Conservation (phyloP, 2,888 invertebrate species). For the Xestobium rufovillosum region DNA sequence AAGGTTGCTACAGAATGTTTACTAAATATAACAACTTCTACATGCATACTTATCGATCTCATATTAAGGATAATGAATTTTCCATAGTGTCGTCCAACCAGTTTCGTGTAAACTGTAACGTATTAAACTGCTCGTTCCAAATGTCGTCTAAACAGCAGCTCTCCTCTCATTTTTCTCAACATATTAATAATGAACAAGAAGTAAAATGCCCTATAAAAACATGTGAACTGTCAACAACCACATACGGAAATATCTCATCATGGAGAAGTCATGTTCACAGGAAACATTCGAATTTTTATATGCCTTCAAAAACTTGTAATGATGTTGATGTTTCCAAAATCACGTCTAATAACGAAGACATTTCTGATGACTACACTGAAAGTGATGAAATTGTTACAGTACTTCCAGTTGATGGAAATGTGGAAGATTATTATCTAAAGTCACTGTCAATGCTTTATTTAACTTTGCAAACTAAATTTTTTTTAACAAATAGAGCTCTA, state of each 20-base stretch:
- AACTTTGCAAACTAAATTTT: constrained; percentile 4
- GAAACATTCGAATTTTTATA: background rate
- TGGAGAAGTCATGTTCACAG: background rate
- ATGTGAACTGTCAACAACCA: too few relatives aligned
- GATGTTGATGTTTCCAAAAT: background rate
- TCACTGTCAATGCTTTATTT: background rate
- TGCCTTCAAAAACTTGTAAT: background rate
- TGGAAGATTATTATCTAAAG: background rate
- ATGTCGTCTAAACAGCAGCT: background rate
- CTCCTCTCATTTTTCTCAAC: too few relatives aligned
- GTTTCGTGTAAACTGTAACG: constrained; percentile 3
- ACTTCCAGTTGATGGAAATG: background rate
- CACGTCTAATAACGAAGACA: background rate
- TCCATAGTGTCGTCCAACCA: background rate
- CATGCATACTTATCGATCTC: background rate
- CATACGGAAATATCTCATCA: too few relatives aligned
- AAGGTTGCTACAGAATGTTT: too few relatives aligned
- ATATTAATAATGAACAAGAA: too few relatives aligned
- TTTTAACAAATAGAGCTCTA: background rate
- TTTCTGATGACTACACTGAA: too few relatives aligned
- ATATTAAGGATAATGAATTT: background rate
- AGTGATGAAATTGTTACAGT: too few relatives aligned
- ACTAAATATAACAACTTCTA: background rate
- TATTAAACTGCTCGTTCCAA: constrained; percentile 1
- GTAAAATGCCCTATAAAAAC: too few relatives aligned